Conservation (phyloP, 2,888 invertebrate species). For the Sesamia inferens region DNA sequence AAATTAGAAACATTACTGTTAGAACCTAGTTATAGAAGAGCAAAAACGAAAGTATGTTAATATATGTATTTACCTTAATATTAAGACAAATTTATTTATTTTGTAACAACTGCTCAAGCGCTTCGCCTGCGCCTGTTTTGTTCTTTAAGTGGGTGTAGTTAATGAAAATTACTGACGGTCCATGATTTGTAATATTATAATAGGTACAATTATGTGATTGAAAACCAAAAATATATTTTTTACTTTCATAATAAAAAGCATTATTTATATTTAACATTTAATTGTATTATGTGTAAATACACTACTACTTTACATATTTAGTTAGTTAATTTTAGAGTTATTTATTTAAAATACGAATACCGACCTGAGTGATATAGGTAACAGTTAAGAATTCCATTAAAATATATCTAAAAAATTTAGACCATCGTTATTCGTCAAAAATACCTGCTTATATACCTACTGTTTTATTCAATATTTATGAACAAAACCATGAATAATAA, state of each 20-base stretch:
- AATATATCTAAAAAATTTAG: conserved; percentile 11
- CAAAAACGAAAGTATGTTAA: conserved; percentile 6
- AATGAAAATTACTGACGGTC: conserved; percentile 13
- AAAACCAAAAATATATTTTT: conserved; percentile 40
- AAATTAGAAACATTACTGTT: conserved; percentile 2
- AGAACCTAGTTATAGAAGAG: background rate
- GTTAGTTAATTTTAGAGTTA: conserved; percentile 8
- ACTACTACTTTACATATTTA: conserved; percentile 2
- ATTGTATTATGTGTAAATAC: conserved; percentile 24
- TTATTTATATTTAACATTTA: conserved; percentile 27
- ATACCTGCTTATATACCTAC: background rate
- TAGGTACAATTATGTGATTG: conserved; percentile 8
- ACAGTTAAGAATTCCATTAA: conserved; percentile 7
- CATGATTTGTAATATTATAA: conserved; percentile 23
- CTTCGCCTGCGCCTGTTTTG: conserved; percentile 29
- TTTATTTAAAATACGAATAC: conserved; percentile 17
- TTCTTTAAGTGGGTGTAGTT: conserved; percentile 26
- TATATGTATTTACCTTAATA: conserved; percentile 24
- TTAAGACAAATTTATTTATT: conserved; percentile 15
- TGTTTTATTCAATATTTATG: background rate
- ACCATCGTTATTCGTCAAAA: conserved; percentile 17
- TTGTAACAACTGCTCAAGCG: conserved; percentile 44
- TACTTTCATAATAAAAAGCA: conserved; percentile 51
- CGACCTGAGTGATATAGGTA: conserved; percentile 24
- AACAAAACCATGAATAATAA: background rate